phyloP scores from a whole-genome alignment of 1,140 invertebrate genomes.

The Bombus terrestris region DNA sequence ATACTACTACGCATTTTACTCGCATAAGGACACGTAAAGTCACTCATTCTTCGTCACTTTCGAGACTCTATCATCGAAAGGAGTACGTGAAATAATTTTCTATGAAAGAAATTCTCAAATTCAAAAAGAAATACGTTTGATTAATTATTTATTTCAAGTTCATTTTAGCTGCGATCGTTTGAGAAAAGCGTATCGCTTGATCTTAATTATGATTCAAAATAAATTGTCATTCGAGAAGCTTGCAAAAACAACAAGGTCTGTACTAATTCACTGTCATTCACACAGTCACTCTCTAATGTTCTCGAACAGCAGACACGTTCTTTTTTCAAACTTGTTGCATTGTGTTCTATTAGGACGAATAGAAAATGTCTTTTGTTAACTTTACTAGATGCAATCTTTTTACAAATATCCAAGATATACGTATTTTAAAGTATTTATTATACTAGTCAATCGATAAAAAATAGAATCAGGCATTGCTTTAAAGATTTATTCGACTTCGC shows the following conservation, averaged over 20 bases:
- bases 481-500: constrained; percentile 49
- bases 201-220: neutral
- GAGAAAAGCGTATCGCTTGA: neutral
- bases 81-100: neutral
- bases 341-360: constrained; percentile 66
- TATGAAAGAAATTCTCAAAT: neutral
- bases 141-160: constrained; percentile 3
- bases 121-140: neutral
- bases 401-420: constrained; percentile 55
- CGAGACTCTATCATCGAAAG: neutral
- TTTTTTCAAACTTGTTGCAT: constrained; percentile 65
- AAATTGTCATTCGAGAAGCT: constrained; percentile 60
- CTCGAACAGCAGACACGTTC: constrained; percentile 53
- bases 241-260: constrained; percentile 75
- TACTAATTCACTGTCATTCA: constrained; percentile 76
- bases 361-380: constrained; percentile 58
- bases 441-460: constrained; percentile 57
- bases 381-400: constrained; percentile 56
- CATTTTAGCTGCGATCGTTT: constrained; percentile 30
- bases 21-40: no score
- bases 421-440: constrained; percentile 59
- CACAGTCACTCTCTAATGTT: constrained; percentile 69
- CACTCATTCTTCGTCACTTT: no score
- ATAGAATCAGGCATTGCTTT: constrained; percentile 69
- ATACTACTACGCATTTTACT: neutral